Percentiles rank a stretch among this genome's conserved stretches.
These are phyloP conservation scores for Diarsia rubi DNA, from an alignment of 2,888 invertebrate species.

Conservation along the genomic window DNA sequence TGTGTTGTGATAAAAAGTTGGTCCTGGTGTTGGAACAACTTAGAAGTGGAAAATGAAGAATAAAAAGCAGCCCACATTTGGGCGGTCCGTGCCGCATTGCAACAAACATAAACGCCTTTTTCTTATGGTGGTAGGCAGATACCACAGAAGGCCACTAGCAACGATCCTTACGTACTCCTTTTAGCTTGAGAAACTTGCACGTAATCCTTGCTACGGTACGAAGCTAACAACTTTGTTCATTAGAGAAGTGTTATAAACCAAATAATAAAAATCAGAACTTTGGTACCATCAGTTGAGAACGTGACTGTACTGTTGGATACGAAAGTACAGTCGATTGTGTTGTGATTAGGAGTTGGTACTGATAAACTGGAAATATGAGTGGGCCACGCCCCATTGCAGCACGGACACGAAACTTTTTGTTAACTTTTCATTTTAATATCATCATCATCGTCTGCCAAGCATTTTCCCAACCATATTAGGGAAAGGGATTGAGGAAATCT, in stretches of 20 bases:
- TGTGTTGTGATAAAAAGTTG: neutral
- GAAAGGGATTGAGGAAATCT: no score
- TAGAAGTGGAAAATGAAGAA: neutral
- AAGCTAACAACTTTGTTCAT: slow-evolving; percentile 57
- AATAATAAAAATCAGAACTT: slow-evolving; percentile 55
- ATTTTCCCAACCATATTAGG: no score
- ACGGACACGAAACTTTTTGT: no score
- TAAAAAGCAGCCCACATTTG: neutral
- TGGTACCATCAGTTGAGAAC: slow-evolving; percentile 30
- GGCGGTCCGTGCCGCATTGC: no score
- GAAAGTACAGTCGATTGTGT: neutral
- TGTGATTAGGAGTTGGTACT: no score
- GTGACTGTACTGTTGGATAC: slow-evolving; percentile 45
- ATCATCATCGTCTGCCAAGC: no score
- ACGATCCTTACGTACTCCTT: no score
- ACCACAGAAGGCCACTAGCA: no score
- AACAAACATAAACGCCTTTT: no score
- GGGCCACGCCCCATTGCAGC: no score
- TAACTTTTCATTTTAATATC: no score
- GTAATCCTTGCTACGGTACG: slow-evolving; percentile 40
- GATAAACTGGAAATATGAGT: neutral
- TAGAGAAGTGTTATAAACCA: slow-evolving; percentile 43
- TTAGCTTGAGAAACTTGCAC: slow-evolving; percentile 26
- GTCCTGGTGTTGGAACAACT: neutral
- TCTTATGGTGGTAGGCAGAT: no score